Percentiles rank a stretch among this genome's conserved stretches.
These are phyloP conservation scores for Ceyx margarethae DNA, from an alignment of 2,113 vertebrate species.

Conservation along the genomic window DNA sequence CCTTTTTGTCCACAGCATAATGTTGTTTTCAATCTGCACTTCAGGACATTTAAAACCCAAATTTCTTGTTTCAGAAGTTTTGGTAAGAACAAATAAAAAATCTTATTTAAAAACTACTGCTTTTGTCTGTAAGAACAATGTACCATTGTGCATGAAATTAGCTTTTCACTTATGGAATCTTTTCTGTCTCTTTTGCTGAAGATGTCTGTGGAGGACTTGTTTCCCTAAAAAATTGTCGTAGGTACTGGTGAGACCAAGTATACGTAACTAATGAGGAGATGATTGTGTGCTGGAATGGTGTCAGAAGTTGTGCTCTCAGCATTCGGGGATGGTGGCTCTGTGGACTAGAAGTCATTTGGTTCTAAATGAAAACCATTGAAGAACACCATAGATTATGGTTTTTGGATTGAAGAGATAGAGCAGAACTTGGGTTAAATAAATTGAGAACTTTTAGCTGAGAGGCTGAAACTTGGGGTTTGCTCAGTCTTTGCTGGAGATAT, in stretches of 20 bases:
- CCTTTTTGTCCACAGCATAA: neutral
- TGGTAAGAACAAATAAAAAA: neutral
- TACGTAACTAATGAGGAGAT: neutral
- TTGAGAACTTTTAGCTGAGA: neutral
- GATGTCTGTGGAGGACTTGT: fast-evolving
- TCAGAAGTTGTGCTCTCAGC: neutral
- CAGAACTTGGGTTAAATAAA: neutral
- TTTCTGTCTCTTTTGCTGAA: neutral
- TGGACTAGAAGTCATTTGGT: neutral
- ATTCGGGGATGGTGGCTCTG: neutral
- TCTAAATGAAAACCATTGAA: neutral
- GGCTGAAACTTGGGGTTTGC: neutral
- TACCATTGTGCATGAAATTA: neutral
- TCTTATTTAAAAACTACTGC: neutral
- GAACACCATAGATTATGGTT: fast-evolving
- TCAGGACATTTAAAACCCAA: neutral
- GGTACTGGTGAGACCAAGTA: neutral
- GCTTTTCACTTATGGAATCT: neutral
- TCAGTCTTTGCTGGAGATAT: neutral
- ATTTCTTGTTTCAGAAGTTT: neutral
- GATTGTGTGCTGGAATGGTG: neutral
- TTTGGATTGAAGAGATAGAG: neutral
- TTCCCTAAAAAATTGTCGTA: neutral
- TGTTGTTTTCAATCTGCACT: neutral
- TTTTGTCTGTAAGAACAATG: neutral